Percentiles rank a stretch among this genome's conserved stretches.
These are phyloP conservation scores for Lethrus apterus DNA, from an alignment of 1,140 invertebrate genomes.

Conservation along the genomic window DNA sequence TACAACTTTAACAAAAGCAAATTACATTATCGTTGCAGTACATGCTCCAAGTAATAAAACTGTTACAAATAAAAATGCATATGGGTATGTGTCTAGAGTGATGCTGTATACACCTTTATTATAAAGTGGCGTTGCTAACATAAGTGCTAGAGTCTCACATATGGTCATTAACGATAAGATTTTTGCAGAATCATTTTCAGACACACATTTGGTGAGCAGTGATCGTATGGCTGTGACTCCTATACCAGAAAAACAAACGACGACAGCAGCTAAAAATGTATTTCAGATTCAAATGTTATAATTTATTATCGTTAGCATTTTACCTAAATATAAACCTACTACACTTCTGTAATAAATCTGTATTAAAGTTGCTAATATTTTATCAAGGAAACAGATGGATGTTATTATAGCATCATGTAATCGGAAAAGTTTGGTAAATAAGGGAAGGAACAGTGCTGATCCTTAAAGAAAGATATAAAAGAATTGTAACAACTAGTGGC, in stretches of 20 bases:
- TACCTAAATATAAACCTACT: too few species aligned
- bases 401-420: not conserved
- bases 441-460: too few species aligned
- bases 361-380: not conserved
- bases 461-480: too few species aligned
- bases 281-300: slow-evolving; percentile 1
- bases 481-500: too few species aligned
- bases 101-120: slow-evolving; percentile 40
- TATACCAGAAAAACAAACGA: slow-evolving; percentile 49
- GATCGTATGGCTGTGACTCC: slow-evolving; percentile 48
- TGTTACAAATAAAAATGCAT: slow-evolving; percentile 45
- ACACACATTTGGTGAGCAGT: slow-evolving; percentile 50
- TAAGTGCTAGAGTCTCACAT: slow-evolving; percentile 44
- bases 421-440: too few species aligned
- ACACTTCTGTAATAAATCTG: not conserved
- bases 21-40: too few species aligned
- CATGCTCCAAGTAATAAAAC: too few species aligned
- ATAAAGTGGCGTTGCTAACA: slow-evolving; percentile 45
- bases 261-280: slow-evolving; percentile 29
- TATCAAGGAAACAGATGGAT: not conserved
- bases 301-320: too few species aligned
- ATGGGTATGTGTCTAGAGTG: slow-evolving; percentile 41
- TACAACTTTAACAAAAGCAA: too few species aligned
- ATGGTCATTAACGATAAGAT: slow-evolving; percentile 50
- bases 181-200: slow-evolving; percentile 47